These are phyloP conservation scores for Parotocinclus haroldoi DNA, from an alignment of 2,797 vertebrate genomes.

Conservation along the genomic window DNA sequence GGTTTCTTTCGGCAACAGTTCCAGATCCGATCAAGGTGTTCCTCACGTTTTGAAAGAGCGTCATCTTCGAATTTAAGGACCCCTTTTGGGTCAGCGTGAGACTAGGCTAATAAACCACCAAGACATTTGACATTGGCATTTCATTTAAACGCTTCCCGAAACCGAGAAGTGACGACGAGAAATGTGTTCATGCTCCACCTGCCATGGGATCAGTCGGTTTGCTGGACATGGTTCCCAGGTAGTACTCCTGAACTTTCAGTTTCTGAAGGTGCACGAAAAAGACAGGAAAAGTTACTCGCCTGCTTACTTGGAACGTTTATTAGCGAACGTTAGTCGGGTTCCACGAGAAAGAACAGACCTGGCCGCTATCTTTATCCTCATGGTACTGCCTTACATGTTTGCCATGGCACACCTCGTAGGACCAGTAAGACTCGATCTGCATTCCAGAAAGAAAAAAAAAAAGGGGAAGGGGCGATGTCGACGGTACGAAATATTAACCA, in stretches of 20 bases:
- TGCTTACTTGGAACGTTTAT: too few species aligned
- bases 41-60: too few species aligned
- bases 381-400: slow-evolving; percentile 96
- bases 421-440: slow-evolving; percentile 98
- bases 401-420: slow-evolving; percentile 95
- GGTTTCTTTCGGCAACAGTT: too few species aligned
- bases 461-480: too few species aligned
- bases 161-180: not conserved
- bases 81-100: too few species aligned
- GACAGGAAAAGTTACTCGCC: not conserved
- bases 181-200: slow-evolving; percentile 65
- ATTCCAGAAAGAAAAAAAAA: slow-evolving; percentile 41
- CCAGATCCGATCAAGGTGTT: too few species aligned
- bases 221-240: slow-evolving; percentile 78
- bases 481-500: too few species aligned
- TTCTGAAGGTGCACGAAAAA: slow-evolving; percentile 70
- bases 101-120: too few species aligned
- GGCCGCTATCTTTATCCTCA: slow-evolving; percentile 95
- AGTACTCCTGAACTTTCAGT: slow-evolving; percentile 93
- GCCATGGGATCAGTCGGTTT: slow-evolving; percentile 66
- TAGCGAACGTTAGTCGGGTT: too few species aligned
- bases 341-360: slow-evolving; percentile 70
- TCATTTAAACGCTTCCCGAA: not conserved
- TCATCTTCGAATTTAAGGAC: too few species aligned
- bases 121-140: too few species aligned